Evolutionary conservation across 2,888 invertebrate genomes (phyloP).

Genomic region (Mamestra brassicae): DNA sequence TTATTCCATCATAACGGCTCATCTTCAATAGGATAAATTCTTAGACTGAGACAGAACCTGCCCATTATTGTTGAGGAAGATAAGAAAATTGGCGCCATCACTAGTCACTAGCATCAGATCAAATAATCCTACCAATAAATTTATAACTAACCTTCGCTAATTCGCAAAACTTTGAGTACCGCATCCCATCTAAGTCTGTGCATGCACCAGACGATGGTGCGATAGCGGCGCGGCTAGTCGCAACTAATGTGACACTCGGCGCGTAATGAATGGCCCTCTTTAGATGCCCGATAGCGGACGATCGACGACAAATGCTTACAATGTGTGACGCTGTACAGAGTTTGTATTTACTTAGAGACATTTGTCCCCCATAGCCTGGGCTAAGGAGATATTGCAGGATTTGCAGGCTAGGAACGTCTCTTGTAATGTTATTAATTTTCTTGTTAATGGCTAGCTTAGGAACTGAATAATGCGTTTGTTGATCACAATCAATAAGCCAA

Average conservation of each 20-base stretch:
- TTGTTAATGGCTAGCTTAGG: slow-evolving; percentile 8
- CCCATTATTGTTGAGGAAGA: not conserved
- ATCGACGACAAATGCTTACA: slow-evolving; percentile 64
- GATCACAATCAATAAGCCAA: not conserved
- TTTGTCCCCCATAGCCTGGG: not conserved
- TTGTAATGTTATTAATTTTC: slow-evolving; percentile 43
- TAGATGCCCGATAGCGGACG: slow-evolving; percentile 66
- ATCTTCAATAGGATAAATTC: not conserved
- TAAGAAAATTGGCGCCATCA: not conserved
- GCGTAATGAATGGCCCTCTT: slow-evolving; percentile 71
- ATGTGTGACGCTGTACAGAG: slow-evolving; percentile 46
- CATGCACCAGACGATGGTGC: slow-evolving; percentile 66
- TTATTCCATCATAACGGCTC: not conserved
- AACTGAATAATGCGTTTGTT: not conserved
- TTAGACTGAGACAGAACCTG: not conserved
- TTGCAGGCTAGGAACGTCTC: not conserved
- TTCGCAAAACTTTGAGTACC: slow-evolving; percentile 59
- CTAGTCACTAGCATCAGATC: too few relatives aligned
- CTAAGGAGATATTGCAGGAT: slow-evolving; percentile 13
- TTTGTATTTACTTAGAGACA: slow-evolving; percentile 42
- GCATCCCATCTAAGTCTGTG: slow-evolving; percentile 45
- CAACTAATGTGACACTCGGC: slow-evolving; percentile 67
- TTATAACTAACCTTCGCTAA: slow-evolving; percentile 7
- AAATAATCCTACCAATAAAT: not conserved
- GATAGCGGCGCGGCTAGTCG: slow-evolving; percentile 68